A percentile compares a stretch with the other conserved stretches of the same genome.
Evolutionary conservation across 2,113 vertebrate genomes (phyloP).

Genomic region (Sula dactylatra): DNA sequence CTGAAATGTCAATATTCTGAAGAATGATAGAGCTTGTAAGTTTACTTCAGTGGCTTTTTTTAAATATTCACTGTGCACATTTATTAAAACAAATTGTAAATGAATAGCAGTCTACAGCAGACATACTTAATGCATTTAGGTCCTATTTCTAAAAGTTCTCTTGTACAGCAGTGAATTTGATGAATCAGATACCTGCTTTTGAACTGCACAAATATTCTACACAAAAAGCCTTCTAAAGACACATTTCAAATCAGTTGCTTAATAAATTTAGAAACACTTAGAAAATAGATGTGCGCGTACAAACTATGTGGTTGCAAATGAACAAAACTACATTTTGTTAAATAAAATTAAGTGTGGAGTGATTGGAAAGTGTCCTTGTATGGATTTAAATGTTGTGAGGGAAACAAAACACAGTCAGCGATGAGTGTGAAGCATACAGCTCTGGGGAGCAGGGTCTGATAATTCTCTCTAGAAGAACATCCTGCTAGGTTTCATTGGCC

Average conservation of each 20-base stretch:
- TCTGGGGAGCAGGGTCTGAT: neutral
- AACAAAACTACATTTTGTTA: neutral
- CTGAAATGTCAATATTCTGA: neutral
- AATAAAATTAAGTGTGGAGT: neutral
- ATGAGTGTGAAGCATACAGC: neutral
- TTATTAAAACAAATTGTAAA: neutral
- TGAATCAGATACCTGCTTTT: neutral
- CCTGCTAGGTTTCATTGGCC: neutral
- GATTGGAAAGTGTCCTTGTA: neutral
- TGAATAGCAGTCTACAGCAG: neutral
- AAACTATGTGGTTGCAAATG: neutral
- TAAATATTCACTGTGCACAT: neutral
- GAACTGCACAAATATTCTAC: neutral
- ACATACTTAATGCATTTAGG: neutral
- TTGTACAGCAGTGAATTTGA: neutral
- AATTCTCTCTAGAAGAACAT: neutral
- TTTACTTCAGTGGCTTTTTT: neutral
- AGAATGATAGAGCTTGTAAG: neutral
- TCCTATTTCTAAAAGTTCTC: neutral
- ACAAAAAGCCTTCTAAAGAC: neutral
- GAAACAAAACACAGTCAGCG: neutral
- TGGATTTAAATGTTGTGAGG: neutral
- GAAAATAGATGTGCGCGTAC: neutral
- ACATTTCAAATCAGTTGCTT: neutral
- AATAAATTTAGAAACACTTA: neutral